A percentile compares a stretch with the other conserved stretches of the same genome.
Conservation (phyloP, 2,888 invertebrate species). For the Platycheirus rosarum region DNA sequence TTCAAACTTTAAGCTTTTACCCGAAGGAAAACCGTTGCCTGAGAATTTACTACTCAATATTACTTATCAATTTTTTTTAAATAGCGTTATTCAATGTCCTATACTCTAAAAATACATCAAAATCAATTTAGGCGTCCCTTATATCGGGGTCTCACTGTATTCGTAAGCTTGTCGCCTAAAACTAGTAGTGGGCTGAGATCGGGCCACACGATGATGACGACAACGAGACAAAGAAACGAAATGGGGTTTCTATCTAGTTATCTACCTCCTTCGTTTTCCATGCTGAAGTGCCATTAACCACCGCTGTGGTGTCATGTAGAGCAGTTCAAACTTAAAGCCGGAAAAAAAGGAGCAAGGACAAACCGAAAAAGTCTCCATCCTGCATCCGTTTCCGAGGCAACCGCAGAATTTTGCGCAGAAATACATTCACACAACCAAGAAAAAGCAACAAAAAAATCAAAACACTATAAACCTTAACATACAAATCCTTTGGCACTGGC, state of each 20-base stretch:
- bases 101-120: too few species aligned
- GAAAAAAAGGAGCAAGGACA: slow-evolving; percentile 58
- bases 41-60: too few species aligned
- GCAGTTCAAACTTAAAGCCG: slow-evolving; percentile 49
- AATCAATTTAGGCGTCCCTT: too few species aligned
- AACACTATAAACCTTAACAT: slow-evolving; percentile 58
- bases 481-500: slow-evolving; percentile 66
- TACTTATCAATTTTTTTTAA: too few species aligned
- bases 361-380: slow-evolving; percentile 41
- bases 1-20: too few species aligned
- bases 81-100: too few species aligned
- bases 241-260: slow-evolving; percentile 57
- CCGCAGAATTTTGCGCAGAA: slow-evolving; percentile 66
- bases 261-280: slow-evolving; percentile 54
- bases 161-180: neutral
- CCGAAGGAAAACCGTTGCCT: too few species aligned
- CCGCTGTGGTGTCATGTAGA: slow-evolving; percentile 64
- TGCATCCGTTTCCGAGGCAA: slow-evolving; percentile 60
- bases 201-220: slow-evolving; percentile 1
- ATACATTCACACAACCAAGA: slow-evolving; percentile 9
- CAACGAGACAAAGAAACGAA: slow-evolving; percentile 25
- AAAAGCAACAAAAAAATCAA: slow-evolving; percentile 10
- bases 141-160: neutral
- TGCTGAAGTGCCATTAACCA: slow-evolving; percentile 69
- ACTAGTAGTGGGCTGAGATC: neutral